Evolutionary conservation across 2,113 vertebrate species (phyloP), one percentile per base, ranked within the genome.

Genomic region (Cheilinus undulatus): DNA sequence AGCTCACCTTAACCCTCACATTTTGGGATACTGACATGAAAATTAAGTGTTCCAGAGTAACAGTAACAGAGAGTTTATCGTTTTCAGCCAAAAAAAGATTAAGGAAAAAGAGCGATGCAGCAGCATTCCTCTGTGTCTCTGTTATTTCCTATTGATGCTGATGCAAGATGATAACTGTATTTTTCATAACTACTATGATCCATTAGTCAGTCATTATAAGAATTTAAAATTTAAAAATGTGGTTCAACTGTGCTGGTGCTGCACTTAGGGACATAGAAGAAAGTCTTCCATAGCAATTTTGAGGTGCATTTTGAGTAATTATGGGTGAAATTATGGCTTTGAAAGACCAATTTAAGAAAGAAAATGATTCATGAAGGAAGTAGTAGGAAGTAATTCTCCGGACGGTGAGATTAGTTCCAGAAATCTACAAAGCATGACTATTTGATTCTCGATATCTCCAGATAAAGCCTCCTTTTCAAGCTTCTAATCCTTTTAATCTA

Each of bases 401-500:
- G 19, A 2, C 28, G 38, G 30, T 32, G 45, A 7, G 60, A 60
- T 32, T 34, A 68, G 19, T 30, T 68, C 17, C 49, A 60, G 4
- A 54, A 65, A 70, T 54, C 24, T 36, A 58, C 49, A 69, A 69
- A 22, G n/a, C 69, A 38, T 51, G 27, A 51, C 66, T 52, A 48
- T 76, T 76, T 19, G 38, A 86, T 66, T 68, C 28, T 14, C 13
- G 19, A 78, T 75, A 66, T 69, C 57, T 83, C 38, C 24, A 68
- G 63, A 82, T 65, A 64, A 85, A 42, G 46, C 62, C 51, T 42
- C 62, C 68, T 61, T 68, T 69, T 73, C 30, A 68, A 61, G 69
- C 52, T 51, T 81, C 70, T 76, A 82, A 87, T 85, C 73, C 76
- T 34, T 84, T 76, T 65, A 78, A 84, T 80, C 64, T 40, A 68